Percentiles rank a stretch among this genome's conserved stretches.
These are phyloP conservation scores for Zaprionus kolodkinae DNA, from an alignment of 1,140 invertebrate genomes.

Conservation along the genomic window DNA sequence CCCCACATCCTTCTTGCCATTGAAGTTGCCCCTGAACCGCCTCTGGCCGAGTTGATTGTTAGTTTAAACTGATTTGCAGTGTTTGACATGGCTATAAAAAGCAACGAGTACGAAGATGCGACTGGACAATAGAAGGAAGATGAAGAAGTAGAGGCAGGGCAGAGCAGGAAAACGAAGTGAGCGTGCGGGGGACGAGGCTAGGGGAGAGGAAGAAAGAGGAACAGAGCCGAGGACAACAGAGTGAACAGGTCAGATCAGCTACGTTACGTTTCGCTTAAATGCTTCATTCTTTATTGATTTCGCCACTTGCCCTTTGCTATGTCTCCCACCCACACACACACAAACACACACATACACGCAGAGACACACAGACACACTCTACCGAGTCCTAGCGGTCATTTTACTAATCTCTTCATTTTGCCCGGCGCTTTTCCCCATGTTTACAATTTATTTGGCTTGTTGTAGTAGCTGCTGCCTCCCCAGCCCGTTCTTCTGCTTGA, in stretches of 20 bases:
- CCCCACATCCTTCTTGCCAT: constrained; percentile 22
- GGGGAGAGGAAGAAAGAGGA: background rate
- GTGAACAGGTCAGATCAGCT: constrained; percentile 48
- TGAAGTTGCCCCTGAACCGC: background rate
- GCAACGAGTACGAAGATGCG: constrained; percentile 56
- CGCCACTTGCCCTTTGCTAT: constrained; percentile 46
- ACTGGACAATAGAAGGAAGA: background rate
- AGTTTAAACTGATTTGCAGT: constrained; percentile 82
- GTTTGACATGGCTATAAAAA: constrained; percentile 82
- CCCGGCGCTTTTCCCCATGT: constrained; percentile 56
- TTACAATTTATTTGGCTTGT: constrained; percentile 78
- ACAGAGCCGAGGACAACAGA: background rate
- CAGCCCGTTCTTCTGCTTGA: constrained; percentile 20
- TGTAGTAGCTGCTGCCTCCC: constrained; percentile 25
- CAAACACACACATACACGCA: constrained; percentile 1
- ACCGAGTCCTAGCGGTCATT: constrained; percentile 66
- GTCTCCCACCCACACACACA: constrained; percentile 9
- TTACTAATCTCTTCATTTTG: constrained; percentile 80
- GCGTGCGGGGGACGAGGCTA: background rate
- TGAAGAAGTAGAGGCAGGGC: background rate
- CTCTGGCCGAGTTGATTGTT: constrained; percentile 51
- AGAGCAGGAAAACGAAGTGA: constrained; percentile 29
- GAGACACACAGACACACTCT: constrained; percentile 10
- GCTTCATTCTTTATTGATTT: constrained; percentile 45
- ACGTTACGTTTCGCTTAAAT: constrained; percentile 31